Conservation (phyloP, 2,888 invertebrate species). For the Platycheirus rosarum region DNA sequence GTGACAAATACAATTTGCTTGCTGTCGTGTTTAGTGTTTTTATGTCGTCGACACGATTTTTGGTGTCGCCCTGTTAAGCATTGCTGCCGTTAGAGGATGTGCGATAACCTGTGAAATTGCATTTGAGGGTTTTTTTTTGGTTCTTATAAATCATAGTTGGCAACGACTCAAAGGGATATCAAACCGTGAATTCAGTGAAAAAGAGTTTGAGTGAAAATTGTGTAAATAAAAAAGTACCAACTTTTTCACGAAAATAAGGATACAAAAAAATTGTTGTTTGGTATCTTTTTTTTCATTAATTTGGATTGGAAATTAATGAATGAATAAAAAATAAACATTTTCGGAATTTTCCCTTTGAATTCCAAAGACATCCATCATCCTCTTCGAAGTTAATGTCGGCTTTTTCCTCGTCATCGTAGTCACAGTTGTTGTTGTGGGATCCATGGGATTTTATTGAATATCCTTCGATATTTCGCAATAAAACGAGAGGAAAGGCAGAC, state of each 20-base stretch:
- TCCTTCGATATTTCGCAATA: slow-evolving; percentile 45
- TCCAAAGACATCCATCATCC: slow-evolving; percentile 53
- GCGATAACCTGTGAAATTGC: slow-evolving; percentile 71
- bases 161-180: slow-evolving; percentile 21
- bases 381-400: not conserved
- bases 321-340: slow-evolving; percentile 25
- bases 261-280: slow-evolving; percentile 12
- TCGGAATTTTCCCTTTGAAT: slow-evolving; percentile 37
- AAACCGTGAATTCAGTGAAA: slow-evolving; percentile 44
- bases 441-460: slow-evolving; percentile 69
- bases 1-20: slow-evolving; percentile 52
- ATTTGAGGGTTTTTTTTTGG: slow-evolving; percentile 56
- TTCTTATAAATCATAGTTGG: slow-evolving; percentile 11
- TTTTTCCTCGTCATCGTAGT: slow-evolving; percentile 24
- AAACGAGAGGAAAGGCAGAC: not conserved
- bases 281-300: slow-evolving; percentile 6
- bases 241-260: not conserved
- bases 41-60: slow-evolving; percentile 20
- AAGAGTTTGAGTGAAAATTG: not conserved
- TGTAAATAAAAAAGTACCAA: not conserved
- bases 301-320: slow-evolving; percentile 65
- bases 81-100: slow-evolving; percentile 41
- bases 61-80: slow-evolving; percentile 26
- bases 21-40: slow-evolving; percentile 46
- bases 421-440: slow-evolving; percentile 22